Percentiles rank a stretch among this genome's conserved stretches.
Conservation (phyloP, 2,113 vertebrate species). For the Ahaetulla prasina region DNA sequence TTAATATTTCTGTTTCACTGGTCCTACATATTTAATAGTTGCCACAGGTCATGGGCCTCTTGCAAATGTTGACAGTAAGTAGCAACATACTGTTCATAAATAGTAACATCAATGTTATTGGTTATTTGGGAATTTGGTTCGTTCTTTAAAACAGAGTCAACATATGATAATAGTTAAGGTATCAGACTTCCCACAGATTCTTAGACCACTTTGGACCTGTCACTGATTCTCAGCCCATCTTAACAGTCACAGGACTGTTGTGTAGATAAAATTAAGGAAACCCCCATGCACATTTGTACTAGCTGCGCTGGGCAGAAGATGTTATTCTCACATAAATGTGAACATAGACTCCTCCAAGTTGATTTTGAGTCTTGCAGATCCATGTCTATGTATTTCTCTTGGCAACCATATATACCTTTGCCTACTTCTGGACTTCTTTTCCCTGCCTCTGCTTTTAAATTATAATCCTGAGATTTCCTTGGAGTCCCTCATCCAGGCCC, state of each 20-base stretch:
- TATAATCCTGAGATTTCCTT: background rate
- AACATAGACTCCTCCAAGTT: background rate
- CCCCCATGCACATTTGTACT: background rate
- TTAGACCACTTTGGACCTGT: background rate
- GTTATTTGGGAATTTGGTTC: background rate
- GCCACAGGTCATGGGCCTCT: background rate
- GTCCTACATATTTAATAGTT: accelerated
- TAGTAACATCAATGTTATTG: background rate
- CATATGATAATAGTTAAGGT: background rate
- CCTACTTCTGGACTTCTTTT: background rate
- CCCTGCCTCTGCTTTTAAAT: background rate
- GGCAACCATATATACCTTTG: background rate
- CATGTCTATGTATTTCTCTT: background rate
- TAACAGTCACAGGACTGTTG: background rate
- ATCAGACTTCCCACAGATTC: background rate
- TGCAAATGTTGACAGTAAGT: background rate
- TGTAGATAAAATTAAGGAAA: background rate
- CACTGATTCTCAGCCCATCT: background rate
- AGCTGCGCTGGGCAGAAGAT: background rate
- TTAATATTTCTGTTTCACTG: background rate
- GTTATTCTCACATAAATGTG: background rate
- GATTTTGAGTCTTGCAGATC: background rate
- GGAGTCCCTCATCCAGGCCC: background rate
- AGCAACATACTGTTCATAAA: background rate
- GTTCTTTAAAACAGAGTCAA: background rate